Conservation (phyloP, 2,888 invertebrate species). For the Meteorus cinctellus region DNA sequence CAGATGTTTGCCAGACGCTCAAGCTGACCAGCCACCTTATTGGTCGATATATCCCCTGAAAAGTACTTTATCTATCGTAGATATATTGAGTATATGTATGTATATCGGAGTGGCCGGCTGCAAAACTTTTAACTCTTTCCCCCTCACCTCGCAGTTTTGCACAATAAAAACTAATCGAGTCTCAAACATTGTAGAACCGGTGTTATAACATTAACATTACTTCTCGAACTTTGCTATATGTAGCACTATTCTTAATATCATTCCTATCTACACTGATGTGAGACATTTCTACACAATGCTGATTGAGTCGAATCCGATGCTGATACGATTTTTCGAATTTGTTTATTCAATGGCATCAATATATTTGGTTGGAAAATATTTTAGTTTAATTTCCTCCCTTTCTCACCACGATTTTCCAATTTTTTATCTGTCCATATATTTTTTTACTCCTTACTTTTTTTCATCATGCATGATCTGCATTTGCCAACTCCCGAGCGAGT, state of each 20-base stretch:
- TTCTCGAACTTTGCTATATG: no score
- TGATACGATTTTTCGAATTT: no score
- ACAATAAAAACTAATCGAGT: slow-evolving; percentile 63
- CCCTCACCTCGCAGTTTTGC: slow-evolving; percentile 5
- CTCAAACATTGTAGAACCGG: slow-evolving; percentile 66
- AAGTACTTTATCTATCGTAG: slow-evolving; percentile 46
- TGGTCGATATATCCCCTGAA: slow-evolving; percentile 64
- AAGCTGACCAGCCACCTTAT: slow-evolving; percentile 70
- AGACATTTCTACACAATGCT: no score
- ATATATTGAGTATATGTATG: slow-evolving; percentile 52
- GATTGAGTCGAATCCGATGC: no score
- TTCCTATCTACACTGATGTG: no score
- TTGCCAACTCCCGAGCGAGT: slow-evolving; percentile 17
- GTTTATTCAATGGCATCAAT: no score
- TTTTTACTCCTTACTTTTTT: slow-evolving; percentile 34
- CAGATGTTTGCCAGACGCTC: slow-evolving; percentile 40
- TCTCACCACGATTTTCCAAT: no score
- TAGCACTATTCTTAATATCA: no score
- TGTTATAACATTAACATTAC: slow-evolving; percentile 48
- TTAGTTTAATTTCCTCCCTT: no score
- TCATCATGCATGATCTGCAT: slow-evolving; percentile 9
- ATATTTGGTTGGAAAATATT: no score
- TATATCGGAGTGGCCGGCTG: slow-evolving; percentile 51
- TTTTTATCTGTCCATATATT: not conserved
- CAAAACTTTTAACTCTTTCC: slow-evolving; percentile 18